Conservation (phyloP, 2,888 invertebrate species). For the Ophion costatus region DNA sequence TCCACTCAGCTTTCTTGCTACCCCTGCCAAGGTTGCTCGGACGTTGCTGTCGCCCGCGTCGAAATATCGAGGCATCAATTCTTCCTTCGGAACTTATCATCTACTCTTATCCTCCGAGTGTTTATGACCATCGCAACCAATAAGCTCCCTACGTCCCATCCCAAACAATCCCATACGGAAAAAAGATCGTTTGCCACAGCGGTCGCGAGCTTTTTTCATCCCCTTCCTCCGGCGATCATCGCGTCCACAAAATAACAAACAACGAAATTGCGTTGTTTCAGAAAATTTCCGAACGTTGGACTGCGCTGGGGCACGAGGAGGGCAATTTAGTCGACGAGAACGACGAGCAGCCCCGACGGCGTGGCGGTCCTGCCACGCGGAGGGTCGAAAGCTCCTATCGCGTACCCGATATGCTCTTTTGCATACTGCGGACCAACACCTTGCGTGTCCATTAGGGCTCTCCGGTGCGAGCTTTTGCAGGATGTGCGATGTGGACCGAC, state of each 20-base stretch:
- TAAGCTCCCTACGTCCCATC: no score
- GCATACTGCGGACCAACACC: slow-evolving; percentile 79
- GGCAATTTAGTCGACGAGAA: slow-evolving; percentile 56
- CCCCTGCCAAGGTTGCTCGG: slow-evolving; percentile 18
- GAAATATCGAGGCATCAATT: slow-evolving; percentile 65
- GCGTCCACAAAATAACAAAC: slow-evolving; percentile 25
- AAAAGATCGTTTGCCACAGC: neutral
- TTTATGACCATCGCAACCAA: neutral
- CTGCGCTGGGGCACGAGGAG: neutral
- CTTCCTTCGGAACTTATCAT: slow-evolving; percentile 38
- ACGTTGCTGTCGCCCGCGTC: slow-evolving; percentile 3
- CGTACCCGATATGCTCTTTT: slow-evolving; percentile 73
- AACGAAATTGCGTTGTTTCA: slow-evolving; percentile 29
- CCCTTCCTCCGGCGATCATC: neutral
- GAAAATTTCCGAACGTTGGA: slow-evolving; percentile 24
- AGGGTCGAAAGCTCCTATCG: slow-evolving; percentile 54
- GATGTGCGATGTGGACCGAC: slow-evolving; percentile 40
- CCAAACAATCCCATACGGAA: neutral
- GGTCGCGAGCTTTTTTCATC: slow-evolving; percentile 7
- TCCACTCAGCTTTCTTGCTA: slow-evolving; percentile 45
- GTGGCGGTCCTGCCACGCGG: neutral
- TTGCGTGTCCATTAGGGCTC: slow-evolving; percentile 80
- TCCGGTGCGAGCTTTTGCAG: slow-evolving; percentile 67
- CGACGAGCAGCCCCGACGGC: slow-evolving; percentile 13
- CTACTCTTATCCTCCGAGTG: neutral